Base-by-base conservation (phyloP, 1,140 invertebrate genomes). In the Mya arenaria region DNA sequence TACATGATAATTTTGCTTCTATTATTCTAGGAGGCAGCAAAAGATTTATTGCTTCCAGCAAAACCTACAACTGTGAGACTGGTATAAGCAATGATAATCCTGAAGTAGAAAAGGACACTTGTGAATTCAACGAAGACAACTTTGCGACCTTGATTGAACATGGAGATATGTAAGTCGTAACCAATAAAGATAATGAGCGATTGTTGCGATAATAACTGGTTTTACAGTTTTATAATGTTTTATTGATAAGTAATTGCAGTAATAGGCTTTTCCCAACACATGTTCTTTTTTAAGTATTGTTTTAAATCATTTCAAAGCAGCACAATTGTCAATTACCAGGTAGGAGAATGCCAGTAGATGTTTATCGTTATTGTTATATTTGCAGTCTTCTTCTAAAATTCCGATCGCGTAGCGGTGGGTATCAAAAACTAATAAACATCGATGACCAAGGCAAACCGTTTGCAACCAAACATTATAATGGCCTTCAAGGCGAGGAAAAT, bases 101-200 rank as follows among this genome's bases (percentile, higher is more conserved):
- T 19, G 48, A 4, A 25, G 17, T 15, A 19, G 68, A 72, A 30
- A n/a, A 34, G 15, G 48, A 41, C 32, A 55, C 25, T 19, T 72
- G 68, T 55, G 17, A 1, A 0, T 55, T 72, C 25, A 41, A 30
- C 17, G 68, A 72, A 17, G 30, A 72, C 28, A 41, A 55, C 13
- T 72, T 72, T 30, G 32, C 8, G 8, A 56, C 44, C 17, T 13
- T 34, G 2, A 72, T 72, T 30, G 68, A 72, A 72, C 68, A 72
- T 56, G 68, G 68, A 0, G 68, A 72, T 30, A 32, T 41, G 68
- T 72, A 72, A 60, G n/a, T n/a, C n/a, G n/a, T n/a, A n/a, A n/a
- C n/a, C n/a, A n/a, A n/a, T n/a, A n/a, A n/a, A n/a, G n/a, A n/a
- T n/a, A n/a, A n/a, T n/a, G n/a, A n/a, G n/a, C n/a, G n/a, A n/a